Base-by-base conservation (phyloP, 2,113 vertebrate species). In the Paracanthobrama guichenoti region DNA sequence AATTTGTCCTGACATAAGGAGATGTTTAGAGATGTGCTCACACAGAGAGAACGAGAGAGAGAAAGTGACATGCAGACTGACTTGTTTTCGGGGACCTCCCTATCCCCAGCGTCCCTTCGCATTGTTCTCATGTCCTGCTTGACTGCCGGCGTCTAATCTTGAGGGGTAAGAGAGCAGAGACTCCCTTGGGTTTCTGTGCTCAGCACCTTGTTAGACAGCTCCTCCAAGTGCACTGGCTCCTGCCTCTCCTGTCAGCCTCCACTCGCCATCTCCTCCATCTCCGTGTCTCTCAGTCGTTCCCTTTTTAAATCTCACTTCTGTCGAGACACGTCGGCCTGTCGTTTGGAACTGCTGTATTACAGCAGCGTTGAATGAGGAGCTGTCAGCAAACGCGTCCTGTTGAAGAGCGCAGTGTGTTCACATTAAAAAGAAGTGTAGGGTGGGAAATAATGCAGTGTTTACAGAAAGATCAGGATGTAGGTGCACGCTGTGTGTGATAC, bases 61-160 rank as follows among this genome's bases (percentile, higher is more conserved):
- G 18, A 22, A 8, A 59, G 55, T 92, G 93, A 93, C 91, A 91
- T 92, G 90, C 92, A 88, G 91, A 86, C 90, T 91, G 83, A 64
- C 57, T 84, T 90, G 93, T 93, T 94, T 93, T 89, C 69, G 84
- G 92, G 93, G 94, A 91, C 90, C 85, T 87, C 91, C 93, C 91
- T 84, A 88, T 93, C 93, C 90, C 86, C 78, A 89, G 67, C n/a
- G 86, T 92, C 91, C 91, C 92, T 90, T 92, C 84, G 60, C 93
- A 92, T 92, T 90, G 89, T 92, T 81, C 87, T 86, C 91, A 82
- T 91, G 92, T 93, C 92, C 90, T 93, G 91, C 77, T 44, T 67
- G 89, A 95, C 90, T 94, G 93, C 91, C 91, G 92, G 92, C 91
- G 91, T 96, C 94, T 96, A 93, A 95, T 96, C 95, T 95, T 94